Percentiles rank a stretch among this genome's conserved stretches.
Evolutionary conservation across 2,888 invertebrate species (phyloP).

Genomic region (Incurvaria masculella): DNA sequence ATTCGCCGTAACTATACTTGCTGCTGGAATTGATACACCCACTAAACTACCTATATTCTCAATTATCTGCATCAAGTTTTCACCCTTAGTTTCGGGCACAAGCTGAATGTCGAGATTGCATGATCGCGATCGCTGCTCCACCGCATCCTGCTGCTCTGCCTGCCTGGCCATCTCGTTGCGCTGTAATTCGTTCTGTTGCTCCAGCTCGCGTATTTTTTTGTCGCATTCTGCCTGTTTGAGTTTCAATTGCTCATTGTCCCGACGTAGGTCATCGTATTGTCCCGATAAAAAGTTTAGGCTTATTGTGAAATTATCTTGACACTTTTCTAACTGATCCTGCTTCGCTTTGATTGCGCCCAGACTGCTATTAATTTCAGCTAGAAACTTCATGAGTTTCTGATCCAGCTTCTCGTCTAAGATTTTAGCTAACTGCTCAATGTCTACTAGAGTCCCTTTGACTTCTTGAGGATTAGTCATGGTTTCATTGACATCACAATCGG

Average conservation of each 20-base stretch:
- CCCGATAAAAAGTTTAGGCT: neutral
- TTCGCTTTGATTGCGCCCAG: neutral
- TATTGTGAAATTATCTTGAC: neutral
- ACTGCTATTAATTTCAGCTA: neutral
- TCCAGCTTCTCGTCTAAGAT: neutral
- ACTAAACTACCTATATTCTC: slow-evolving; percentile 2
- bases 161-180: too few species aligned
- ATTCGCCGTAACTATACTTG: slow-evolving; percentile 2
- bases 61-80: slow-evolving; percentile 4
- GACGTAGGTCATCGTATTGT: too few species aligned
- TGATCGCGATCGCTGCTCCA: slow-evolving; percentile 5
- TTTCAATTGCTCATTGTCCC: too few species aligned
- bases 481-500: neutral
- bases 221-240: too few species aligned
- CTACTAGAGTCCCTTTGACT: neutral
- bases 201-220: too few species aligned
- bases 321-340: neutral
- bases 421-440: neutral
- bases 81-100: slow-evolving; percentile 8
- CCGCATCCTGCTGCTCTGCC: too few species aligned
- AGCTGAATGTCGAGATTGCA: slow-evolving; percentile 11
- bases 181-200: too few species aligned
- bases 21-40: neutral
- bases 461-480: neutral
- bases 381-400: neutral